These are phyloP conservation scores for Cavia porcellus DNA, from an alignment of 2,113 vertebrate genomes.

Conservation along the genomic window DNA sequence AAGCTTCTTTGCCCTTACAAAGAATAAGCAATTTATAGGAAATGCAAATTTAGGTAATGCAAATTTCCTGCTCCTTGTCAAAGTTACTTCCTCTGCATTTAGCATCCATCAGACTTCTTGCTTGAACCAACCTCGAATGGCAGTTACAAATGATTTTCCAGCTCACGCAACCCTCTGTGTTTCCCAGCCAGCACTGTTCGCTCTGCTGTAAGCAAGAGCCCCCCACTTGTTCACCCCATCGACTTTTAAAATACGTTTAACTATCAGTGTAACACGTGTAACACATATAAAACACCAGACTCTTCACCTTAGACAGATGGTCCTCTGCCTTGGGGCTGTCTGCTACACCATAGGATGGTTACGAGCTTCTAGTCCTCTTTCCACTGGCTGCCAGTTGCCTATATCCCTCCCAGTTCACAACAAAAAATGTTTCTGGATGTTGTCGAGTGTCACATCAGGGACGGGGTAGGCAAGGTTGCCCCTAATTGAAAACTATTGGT, in stretches of 20 bases:
- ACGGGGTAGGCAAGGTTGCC: neutral
- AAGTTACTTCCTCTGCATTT: too few relatives aligned
- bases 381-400: too few relatives aligned
- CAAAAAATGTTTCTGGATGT: neutral
- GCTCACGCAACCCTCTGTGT: fast-evolving
- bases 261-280: neutral
- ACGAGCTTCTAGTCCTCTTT: neutral
- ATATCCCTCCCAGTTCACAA: neutral
- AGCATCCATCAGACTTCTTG: neutral
- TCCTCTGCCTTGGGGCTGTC: neutral
- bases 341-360: too few relatives aligned
- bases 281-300: neutral
- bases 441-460: neutral
- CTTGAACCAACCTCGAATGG: neutral
- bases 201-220: neutral
- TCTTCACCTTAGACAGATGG: neutral
- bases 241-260: neutral
- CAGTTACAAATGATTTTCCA: neutral
- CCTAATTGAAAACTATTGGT: neutral
- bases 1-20: neutral
- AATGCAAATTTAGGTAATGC: neutral
- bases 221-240: neutral
- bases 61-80: neutral
- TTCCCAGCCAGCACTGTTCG: neutral
- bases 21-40: neutral